Evolutionary conservation across 2,888 invertebrate species (phyloP).

Genomic region (Coelinius sp.): DNA sequence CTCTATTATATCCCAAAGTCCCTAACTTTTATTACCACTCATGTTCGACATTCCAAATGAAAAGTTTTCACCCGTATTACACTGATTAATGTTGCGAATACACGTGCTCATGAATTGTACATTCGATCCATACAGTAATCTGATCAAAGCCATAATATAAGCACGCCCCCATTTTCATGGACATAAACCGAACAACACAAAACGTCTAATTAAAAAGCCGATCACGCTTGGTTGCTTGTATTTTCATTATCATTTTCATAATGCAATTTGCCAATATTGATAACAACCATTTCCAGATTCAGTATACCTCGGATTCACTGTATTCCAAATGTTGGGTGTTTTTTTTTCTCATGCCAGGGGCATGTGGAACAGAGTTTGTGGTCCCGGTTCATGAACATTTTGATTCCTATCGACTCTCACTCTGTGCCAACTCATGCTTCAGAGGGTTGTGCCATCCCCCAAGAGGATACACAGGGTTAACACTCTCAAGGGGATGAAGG

Average conservation of each 20-base stretch:
- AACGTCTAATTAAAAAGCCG: not conserved
- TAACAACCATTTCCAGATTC: not conserved
- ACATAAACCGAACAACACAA: not conserved
- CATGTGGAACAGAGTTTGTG: not conserved
- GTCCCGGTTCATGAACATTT: not conserved
- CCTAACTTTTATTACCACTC: not conserved
- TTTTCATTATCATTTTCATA: not conserved
- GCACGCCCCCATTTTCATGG: not conserved
- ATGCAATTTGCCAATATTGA: not conserved
- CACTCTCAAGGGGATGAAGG: not conserved
- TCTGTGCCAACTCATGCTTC: not conserved
- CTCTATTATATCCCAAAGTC: not conserved
- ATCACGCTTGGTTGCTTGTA: not conserved
- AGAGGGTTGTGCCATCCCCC: not conserved
- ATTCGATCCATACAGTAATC: not conserved
- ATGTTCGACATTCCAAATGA: not conserved
- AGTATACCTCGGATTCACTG: not conserved
- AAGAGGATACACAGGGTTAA: not conserved
- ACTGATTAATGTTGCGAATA: not conserved
- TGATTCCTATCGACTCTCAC: not conserved
- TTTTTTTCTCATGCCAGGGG: not conserved
- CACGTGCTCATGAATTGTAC: not conserved
- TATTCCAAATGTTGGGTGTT: not conserved
- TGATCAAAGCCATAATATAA: not conserved
- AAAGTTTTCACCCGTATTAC: not conserved